Percentiles rank a stretch among this genome's conserved stretches.
Conservation (phyloP, 2,113 vertebrate genomes). For the Scartelaos histophorus region DNA sequence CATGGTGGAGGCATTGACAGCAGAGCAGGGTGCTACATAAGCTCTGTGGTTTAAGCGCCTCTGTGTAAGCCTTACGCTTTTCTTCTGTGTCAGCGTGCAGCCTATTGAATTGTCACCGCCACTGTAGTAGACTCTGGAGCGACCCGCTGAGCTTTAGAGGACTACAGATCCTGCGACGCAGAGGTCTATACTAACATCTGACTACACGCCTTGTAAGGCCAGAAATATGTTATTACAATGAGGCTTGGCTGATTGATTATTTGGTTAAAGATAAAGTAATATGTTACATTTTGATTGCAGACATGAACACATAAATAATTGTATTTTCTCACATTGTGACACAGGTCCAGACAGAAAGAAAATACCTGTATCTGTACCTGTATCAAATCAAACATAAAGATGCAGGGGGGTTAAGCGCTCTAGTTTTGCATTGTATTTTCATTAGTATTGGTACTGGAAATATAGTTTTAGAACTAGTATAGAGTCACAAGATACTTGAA, state of each 20-base stretch:
- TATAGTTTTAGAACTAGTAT: no score
- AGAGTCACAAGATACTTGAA: no score
- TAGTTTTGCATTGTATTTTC: no score
- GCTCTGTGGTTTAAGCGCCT: conserved; percentile 3
- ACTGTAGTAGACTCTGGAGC: conserved; percentile 12
- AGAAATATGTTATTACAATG: not conserved
- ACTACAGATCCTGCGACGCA: conserved; percentile 19
- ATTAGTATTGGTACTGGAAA: no score
- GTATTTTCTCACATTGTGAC: no score
- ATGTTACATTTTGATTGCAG: not conserved
- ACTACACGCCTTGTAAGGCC: not conserved
- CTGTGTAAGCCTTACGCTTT: conserved; percentile 7
- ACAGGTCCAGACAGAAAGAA: no score
- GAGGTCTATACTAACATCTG: not conserved
- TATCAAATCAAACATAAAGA: no score
- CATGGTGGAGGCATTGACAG: not conserved
- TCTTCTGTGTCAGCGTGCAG: conserved; percentile 17
- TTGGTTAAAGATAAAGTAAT: not conserved
- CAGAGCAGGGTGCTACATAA: conserved; percentile 14
- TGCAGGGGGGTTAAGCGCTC: no score
- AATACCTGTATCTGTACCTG: no score
- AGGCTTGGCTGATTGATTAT: not conserved
- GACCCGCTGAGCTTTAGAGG: conserved; percentile 34
- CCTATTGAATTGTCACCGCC: conserved; percentile 26
- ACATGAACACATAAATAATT: no score